phyloP scores from a whole-genome alignment of 2,797 vertebrate species.

The Halcyon leucocephala region DNA sequence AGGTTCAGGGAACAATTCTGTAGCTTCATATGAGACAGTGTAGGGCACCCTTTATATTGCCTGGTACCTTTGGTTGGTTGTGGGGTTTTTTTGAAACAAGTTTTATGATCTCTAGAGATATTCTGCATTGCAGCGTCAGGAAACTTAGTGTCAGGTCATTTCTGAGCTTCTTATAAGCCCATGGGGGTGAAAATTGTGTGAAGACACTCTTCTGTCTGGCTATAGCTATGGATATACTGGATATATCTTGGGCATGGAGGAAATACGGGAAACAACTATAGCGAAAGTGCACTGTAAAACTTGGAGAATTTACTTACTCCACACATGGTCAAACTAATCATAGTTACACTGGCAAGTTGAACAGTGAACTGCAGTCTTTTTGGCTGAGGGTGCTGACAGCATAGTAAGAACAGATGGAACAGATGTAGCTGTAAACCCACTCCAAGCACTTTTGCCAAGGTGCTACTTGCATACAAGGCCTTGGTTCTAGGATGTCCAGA shows the following conservation, averaged over 20 bases:
- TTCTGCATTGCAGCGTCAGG: background rate
- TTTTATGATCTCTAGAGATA: background rate
- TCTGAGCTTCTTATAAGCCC: background rate
- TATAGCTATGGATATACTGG: fast-evolving
- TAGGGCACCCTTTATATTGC: background rate
- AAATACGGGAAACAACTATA: background rate
- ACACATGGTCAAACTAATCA: background rate
- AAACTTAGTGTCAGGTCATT: background rate
- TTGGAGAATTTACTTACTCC: background rate
- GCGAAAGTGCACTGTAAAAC: background rate
- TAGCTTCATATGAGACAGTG: background rate
- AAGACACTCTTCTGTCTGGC: background rate
- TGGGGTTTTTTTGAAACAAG: background rate
- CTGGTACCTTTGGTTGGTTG: background rate
- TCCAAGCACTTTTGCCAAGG: background rate
- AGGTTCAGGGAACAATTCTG: background rate
- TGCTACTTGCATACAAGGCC: background rate
- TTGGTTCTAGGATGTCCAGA: background rate
- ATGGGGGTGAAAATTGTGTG: fast-evolving
- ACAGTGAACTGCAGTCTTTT: background rate
- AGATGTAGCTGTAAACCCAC: conserved; percentile 11
- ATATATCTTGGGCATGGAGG: background rate
- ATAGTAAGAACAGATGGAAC: background rate
- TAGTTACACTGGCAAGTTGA: background rate
- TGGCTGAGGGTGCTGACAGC: background rate